Conservation (phyloP, 2,797 vertebrate genomes). For the Falco novaeseelandiae region DNA sequence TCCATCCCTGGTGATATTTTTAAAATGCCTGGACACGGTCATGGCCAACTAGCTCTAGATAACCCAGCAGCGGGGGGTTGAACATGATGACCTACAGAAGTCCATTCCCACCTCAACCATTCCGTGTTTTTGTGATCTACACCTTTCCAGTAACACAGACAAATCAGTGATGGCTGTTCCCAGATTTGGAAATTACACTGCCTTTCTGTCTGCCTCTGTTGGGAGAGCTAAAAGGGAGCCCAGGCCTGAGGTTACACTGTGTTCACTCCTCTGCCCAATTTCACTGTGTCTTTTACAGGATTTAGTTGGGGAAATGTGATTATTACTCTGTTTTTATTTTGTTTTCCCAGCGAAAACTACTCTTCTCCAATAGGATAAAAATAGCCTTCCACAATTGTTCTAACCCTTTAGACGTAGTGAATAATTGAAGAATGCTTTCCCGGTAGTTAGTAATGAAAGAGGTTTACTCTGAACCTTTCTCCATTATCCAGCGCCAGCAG, state of each 20-base stretch:
- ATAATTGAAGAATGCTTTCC: constrained; percentile 65
- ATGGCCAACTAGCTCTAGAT: not conserved
- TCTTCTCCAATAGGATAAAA: constrained; percentile 37
- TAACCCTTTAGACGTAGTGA: constrained; percentile 32
- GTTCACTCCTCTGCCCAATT: not conserved
- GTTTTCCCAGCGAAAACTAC: constrained; percentile 15
- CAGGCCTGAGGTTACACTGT: not conserved
- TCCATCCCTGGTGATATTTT: not conserved
- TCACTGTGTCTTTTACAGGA: not conserved
- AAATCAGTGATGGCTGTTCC: not conserved
- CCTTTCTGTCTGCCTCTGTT: not conserved
- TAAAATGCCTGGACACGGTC: not conserved
- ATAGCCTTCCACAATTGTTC: constrained; percentile 41
- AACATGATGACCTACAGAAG: rapidly evolving
- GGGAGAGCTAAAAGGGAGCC: not conserved
- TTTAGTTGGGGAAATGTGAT: not conserved
- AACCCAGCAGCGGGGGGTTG: rapidly evolving
- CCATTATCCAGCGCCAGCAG: constrained; percentile 15
- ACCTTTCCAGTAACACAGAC: not conserved
- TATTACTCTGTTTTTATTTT: not conserved
- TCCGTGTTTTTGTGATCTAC: not conserved
- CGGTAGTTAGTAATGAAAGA: constrained; percentile 36
- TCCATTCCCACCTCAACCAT: not conserved
- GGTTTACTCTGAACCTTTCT: constrained; percentile 18
- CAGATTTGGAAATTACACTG: not conserved